Percentiles rank a stretch among this genome's conserved stretches.
phyloP scores from a whole-genome alignment of 1,140 invertebrate genomes.

The Neuroterus valhalla region DNA sequence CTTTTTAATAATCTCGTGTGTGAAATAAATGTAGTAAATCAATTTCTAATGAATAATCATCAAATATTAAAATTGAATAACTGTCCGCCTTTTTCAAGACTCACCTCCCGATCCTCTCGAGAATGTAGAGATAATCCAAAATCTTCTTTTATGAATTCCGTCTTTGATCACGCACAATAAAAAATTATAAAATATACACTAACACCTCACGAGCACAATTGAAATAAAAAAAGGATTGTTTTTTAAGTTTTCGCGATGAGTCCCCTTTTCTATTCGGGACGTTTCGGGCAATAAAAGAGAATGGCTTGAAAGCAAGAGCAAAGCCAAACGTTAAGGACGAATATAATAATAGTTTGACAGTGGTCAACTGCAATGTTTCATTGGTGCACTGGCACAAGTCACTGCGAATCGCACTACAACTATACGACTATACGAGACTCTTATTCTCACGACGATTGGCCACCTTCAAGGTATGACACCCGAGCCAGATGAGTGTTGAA shows the following conservation, averaged over 20 bases:
- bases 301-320: not conserved
- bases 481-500: conserved; percentile 25
- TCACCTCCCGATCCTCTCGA: conserved; percentile 12
- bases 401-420: not conserved
- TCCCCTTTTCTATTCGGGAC: not conserved
- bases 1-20: too few relatives aligned
- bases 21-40: not conserved
- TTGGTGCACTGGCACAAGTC: not conserved
- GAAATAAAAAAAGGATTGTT: not conserved
- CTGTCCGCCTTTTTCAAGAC: not conserved
- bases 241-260: not conserved
- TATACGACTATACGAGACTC: not conserved
- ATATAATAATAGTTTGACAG: conserved; percentile 23
- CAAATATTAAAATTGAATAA: not conserved
- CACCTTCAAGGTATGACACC: conserved; percentile 27
- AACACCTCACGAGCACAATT: not conserved
- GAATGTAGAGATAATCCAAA: conserved; percentile 17
- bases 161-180: conserved; percentile 1
- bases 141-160: conserved; percentile 12
- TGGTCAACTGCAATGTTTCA: conserved; percentile 22
- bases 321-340: conserved; percentile 25
- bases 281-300: not conserved
- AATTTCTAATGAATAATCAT: not conserved
- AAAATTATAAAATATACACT: not conserved
- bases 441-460: conserved; percentile 11